Evolutionary conservation across 2,113 vertebrate genomes (phyloP).

Genomic region (Psittacula cyanocephala): DNA sequence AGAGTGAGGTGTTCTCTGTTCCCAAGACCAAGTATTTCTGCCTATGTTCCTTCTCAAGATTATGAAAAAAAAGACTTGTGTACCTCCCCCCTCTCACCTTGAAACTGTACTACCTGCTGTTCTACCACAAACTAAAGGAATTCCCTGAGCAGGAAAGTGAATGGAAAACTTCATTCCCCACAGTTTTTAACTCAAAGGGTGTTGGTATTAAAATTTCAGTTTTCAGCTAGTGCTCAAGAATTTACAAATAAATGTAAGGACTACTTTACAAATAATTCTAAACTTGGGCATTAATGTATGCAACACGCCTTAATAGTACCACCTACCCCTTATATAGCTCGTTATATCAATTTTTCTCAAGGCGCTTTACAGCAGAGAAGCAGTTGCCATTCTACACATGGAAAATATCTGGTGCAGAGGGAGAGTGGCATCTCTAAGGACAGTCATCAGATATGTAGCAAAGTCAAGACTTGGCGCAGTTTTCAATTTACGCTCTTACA

Average conservation of each 20-base stretch:
- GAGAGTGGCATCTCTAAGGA: not conserved
- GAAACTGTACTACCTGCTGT: not conserved
- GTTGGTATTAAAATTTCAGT: not conserved
- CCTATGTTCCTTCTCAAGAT: not conserved
- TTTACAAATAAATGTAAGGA: not conserved
- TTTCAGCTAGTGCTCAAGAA: not conserved
- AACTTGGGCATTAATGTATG: accelerated
- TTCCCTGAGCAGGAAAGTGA: not conserved
- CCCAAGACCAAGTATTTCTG: not conserved
- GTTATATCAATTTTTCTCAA: not conserved
- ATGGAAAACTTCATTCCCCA: not conserved
- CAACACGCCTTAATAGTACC: not conserved
- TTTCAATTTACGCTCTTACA: not conserved
- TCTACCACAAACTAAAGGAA: not conserved
- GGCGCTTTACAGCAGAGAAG: not conserved
- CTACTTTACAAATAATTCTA: not conserved
- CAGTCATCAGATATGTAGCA: accelerated
- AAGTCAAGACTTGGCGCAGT: not conserved
- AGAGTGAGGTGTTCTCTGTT: not conserved
- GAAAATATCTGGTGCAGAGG: not conserved
- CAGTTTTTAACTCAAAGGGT: not conserved
- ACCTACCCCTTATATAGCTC: not conserved
- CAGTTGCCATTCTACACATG: not conserved
- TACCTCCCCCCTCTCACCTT: not conserved
- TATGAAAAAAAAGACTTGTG: not conserved